These are phyloP conservation scores for Mellilla xanthometata DNA, from an alignment of 2,888 invertebrate genomes.

Conservation along the genomic window DNA sequence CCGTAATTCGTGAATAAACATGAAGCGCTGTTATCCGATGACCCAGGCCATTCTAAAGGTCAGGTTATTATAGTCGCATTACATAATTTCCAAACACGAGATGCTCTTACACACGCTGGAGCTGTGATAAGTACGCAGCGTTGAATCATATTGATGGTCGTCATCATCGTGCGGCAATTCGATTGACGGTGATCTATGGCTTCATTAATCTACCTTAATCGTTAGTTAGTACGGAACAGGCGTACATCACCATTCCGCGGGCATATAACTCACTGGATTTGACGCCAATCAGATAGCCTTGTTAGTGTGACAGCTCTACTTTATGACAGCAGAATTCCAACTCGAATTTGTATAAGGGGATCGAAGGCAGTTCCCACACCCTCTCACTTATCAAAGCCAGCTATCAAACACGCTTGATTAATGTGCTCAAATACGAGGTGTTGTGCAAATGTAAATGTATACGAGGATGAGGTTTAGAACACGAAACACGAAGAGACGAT, in stretches of 20 bases:
- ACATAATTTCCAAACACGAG: constrained; percentile 29
- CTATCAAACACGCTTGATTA: constrained; percentile 18
- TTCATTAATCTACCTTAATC: constrained; percentile 52
- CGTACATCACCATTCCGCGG: constrained; percentile 13
- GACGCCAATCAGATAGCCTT: constrained; percentile 20
- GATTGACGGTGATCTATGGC: constrained; percentile 55
- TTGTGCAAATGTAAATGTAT: constrained; percentile 27
- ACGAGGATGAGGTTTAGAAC: constrained; percentile 24
- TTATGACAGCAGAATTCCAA: constrained; percentile 24
- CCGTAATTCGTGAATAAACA: constrained; percentile 25
- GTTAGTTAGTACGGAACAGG: constrained; percentile 34
- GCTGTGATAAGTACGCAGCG: background rate
- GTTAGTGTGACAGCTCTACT: constrained; percentile 23
- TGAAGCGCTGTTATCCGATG: constrained; percentile 21
- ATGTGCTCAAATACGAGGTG: constrained; percentile 12
- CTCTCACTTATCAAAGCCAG: constrained; percentile 20
- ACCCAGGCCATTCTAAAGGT: constrained; percentile 25
- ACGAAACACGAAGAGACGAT: constrained; percentile 42
- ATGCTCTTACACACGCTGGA: constrained; percentile 25
- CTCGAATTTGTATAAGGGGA: constrained; percentile 20
- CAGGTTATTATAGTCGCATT: constrained; percentile 23
- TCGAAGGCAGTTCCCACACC: constrained; percentile 29
- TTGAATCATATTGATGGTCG: constrained; percentile 42
- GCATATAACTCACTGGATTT: constrained; percentile 12
- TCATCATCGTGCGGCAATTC: constrained; percentile 40